Evolutionary conservation across 1,140 invertebrate species (phyloP), one percentile per base, ranked within the genome.

Genomic region (Zaprionus nigranus): DNA sequence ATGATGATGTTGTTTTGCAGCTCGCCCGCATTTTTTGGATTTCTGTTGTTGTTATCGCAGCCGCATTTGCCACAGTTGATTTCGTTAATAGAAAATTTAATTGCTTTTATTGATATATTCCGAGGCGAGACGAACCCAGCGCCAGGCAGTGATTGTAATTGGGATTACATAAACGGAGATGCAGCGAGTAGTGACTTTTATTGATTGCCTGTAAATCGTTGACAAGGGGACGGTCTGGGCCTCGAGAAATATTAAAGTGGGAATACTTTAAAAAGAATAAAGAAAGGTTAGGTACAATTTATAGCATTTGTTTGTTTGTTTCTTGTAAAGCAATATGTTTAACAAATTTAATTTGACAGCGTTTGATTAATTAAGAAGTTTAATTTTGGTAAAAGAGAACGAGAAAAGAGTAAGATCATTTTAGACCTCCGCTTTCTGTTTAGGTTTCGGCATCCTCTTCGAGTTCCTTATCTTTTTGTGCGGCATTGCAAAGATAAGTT

Each of bases 41-140:
- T 68, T 61, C 22, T 67, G 54, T 63, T 63, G 22, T 74, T 57
- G 43, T 43, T 61, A 36, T 65, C 36, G 46, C n/a, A 38, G 57
- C 46, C 62, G 66, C 73, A 87, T 75, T 81, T 76, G 62, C 75
- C 71, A 71, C 68, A 74, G 69, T 82, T 76, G 86, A 82, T 90
- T 85, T 90, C 79, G 81, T 82, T 90, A 90, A 90, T 85, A 85
- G 85, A 85, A 90, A 90, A 85, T 79, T 84, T 90, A 90, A 90
- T 90, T 90, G 81, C 85, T 90, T 82, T 90, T 78, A 85, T 78
- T 75, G 86, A 90, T 82, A 82, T 71, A 79, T 75, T 59, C 69
- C 40, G 54, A 22, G 54, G 20, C 49, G 36, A 67, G 17, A 24
- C 51, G 26, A 46, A 58, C 30, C 43, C 20, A 30, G 61, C 20